Evolutionary conservation across 2,113 vertebrate genomes (phyloP), one percentile per base, ranked within the genome.

Genomic region (Equus quagga): DNA sequence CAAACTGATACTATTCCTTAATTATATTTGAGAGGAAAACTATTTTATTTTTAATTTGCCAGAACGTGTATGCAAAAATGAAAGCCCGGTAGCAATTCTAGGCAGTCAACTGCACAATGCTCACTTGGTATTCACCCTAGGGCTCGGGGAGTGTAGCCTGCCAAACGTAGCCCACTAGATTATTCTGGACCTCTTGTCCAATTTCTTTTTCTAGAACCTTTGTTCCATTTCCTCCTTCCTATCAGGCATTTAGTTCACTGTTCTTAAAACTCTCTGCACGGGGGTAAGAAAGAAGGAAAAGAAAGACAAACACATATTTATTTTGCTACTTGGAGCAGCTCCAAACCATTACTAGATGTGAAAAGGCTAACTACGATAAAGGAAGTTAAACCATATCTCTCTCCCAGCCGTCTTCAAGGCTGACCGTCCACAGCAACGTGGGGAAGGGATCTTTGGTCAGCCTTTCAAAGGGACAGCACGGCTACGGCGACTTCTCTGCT

Each of bases 171-270:
- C 58, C 82, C 44, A 62, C 81, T 78, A 83, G 70, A 64, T 90
- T 70, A 90, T 64, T 78, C 91, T 79, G 44, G 89, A 90, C 85
- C 62, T 86, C 89, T 92, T 92, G 89, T 78, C 89, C 91, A 58
- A 28, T 58, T 79, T 93, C 96, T 97, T 93, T 94, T 89, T 91
- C 93, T 86, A 91, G 85, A 81, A 62, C 14, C 78, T 96, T 88
- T 92, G 72, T 91, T 91, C 56, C 33, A 4, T 58, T 93, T 96
- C 91, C 76, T 91, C 72, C 84, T 87, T 97, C 78, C 91, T 90
- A 49, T 78, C 24, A 84, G 60, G 76, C 76, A 91, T 78, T 93
- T 73, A 73, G 89, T 85, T 94, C 81, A 91, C 51, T 85, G 21
- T 72, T 94, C 89, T 94, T 31, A 86, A 84, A 91, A 89, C 78